phyloP scores from a whole-genome alignment of 2,797 vertebrate species.

The Chaenodraco wilsoni region DNA sequence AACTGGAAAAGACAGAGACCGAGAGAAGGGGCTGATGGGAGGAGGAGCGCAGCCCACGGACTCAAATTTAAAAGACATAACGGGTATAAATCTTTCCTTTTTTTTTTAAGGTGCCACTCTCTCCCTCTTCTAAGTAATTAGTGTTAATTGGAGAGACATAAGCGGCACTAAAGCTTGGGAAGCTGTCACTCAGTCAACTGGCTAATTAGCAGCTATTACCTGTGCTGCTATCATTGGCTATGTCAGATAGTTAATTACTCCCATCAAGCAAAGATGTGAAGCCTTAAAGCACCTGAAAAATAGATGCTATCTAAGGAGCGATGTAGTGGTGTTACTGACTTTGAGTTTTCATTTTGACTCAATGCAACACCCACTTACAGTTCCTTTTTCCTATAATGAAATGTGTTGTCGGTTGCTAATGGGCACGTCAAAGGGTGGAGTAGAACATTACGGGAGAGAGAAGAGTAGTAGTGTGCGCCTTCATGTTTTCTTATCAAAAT shows the following conservation, averaged over 20 bases:
- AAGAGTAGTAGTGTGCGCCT: neutral
- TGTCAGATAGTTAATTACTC: slow-evolving; percentile 70
- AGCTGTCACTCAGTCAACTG: slow-evolving; percentile 66
- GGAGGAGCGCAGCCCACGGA: slow-evolving; percentile 46
- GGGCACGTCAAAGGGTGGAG: slow-evolving; percentile 1
- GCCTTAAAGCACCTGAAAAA: slow-evolving; percentile 43
- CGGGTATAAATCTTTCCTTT: slow-evolving; percentile 59
- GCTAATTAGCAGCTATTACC: slow-evolving; percentile 76
- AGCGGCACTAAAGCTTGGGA: slow-evolving; percentile 60
- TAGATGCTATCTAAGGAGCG: slow-evolving; percentile 32
- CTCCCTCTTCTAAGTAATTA: slow-evolving; percentile 61
- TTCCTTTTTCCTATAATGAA: neutral
- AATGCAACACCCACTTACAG: slow-evolving; percentile 16
- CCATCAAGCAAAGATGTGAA: slow-evolving; percentile 59
- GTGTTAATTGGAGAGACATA: slow-evolving; percentile 59
- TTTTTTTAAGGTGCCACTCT: slow-evolving; percentile 28
- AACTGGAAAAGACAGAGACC: slow-evolving; percentile 50
- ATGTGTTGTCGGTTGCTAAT: slow-evolving; percentile 7
- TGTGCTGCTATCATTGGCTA: slow-evolving; percentile 69
- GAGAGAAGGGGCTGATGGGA: slow-evolving; percentile 40
- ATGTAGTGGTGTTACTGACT: slow-evolving; percentile 9
- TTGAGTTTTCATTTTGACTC: slow-evolving; percentile 14
- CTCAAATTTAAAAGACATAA: slow-evolving; percentile 55
- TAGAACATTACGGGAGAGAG: neutral
- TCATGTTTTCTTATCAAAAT: neutral